phyloP scores from a whole-genome alignment of 2,113 vertebrate genomes.

The Arothron firmamentum region DNA sequence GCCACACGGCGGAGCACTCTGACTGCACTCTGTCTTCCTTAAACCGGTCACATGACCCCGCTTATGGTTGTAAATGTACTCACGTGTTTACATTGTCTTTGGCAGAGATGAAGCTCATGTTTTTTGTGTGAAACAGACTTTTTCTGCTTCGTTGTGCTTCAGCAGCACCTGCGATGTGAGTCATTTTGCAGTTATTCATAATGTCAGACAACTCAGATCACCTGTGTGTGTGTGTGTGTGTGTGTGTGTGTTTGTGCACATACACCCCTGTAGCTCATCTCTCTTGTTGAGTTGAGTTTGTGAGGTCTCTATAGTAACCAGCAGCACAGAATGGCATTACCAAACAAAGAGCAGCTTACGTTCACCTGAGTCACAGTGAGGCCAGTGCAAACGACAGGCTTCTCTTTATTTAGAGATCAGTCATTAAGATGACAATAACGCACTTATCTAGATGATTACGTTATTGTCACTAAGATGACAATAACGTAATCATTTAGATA shows the following conservation, averaged over 20 bases:
- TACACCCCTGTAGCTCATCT: slow-evolving; percentile 1
- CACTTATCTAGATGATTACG: no score
- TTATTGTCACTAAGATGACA: no score
- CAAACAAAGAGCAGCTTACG: neutral
- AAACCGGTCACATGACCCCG: neutral
- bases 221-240: slow-evolving; percentile 4
- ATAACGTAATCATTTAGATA: no score
- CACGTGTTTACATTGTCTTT: slow-evolving; percentile 16
- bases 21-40: neutral
- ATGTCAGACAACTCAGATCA: slow-evolving; percentile 3
- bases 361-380: neutral
- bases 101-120: neutral
- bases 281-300: slow-evolving; percentile 23
- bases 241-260: slow-evolving; percentile 4
- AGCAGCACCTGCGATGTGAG: slow-evolving; percentile 25
- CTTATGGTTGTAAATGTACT: neutral
- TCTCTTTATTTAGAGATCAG: no score
- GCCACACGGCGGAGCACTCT: slow-evolving; percentile 44
- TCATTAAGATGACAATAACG: no score
- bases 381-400: neutral
- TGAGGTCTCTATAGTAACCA: slow-evolving; percentile 21
- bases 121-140: neutral
- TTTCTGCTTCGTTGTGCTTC: neutral
- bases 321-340: slow-evolving; percentile 2
- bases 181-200: slow-evolving; percentile 21